A percentile compares a stretch with the other conserved stretches of the same genome.
These are phyloP conservation scores for Zaprionus davidi DNA, from an alignment of 1,140 invertebrate genomes.

Conservation along the genomic window DNA sequence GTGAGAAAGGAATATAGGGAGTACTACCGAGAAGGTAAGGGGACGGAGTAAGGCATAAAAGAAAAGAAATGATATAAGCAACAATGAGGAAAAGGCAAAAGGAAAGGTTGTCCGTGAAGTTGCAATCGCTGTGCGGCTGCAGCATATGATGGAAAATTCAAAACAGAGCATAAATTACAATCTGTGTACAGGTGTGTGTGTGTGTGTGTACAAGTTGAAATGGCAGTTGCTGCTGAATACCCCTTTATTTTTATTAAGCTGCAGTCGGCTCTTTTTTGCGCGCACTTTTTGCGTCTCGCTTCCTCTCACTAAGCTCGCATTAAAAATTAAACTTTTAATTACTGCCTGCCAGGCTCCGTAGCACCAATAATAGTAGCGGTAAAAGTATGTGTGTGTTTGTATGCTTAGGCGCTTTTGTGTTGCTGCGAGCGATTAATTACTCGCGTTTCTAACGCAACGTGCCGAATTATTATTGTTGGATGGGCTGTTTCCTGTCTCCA, in stretches of 20 bases:
- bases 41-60: not conserved
- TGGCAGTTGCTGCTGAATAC: constrained; percentile 40
- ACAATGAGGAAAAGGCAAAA: constrained; percentile 2
- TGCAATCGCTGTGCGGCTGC: constrained; percentile 24
- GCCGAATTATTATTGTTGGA: constrained; percentile 21
- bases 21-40: not conserved
- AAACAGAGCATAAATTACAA: constrained; percentile 67
- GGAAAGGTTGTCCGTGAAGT: constrained; percentile 56
- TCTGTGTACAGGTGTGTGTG: constrained; percentile 39
- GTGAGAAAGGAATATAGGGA: not conserved
- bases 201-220: constrained; percentile 13
- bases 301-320: constrained; percentile 59
- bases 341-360: constrained; percentile 43
- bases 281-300: not conserved
- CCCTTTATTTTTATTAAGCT: constrained; percentile 54
- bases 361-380: constrained; percentile 10
- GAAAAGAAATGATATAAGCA: not conserved
- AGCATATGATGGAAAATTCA: constrained; percentile 50
- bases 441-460: constrained; percentile 27
- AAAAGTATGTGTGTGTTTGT: constrained; percentile 4
- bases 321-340: constrained; percentile 82
- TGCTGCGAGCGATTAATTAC: constrained; percentile 43
- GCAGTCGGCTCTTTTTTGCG: not conserved
- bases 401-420: constrained; percentile 30
- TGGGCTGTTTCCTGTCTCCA: not conserved